Evolutionary conservation across 2,113 vertebrate species (phyloP), one percentile per base, ranked within the genome.

Genomic region (Theristicus caerulescens): DNA sequence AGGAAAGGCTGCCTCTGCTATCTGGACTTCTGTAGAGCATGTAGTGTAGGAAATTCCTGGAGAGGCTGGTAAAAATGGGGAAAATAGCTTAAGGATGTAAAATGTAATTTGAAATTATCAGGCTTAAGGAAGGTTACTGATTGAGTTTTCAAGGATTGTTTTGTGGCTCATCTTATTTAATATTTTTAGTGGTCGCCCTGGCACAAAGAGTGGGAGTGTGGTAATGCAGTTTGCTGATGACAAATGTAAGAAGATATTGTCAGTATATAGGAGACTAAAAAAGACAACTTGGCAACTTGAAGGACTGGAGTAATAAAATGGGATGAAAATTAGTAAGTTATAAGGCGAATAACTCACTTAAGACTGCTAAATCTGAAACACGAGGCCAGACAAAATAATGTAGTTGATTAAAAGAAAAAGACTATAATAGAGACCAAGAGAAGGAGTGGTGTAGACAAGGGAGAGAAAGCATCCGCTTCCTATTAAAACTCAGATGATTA

Each of bases 351-450:
- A 80, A 72, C 46, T 94, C 11, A 67, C 52, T 59, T 51, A 31
- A 38, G 42, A 40, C 19, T 88, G 11, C 20, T 73, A 22, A 80
- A 73, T 55, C 13, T 69, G 62, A 86, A 88, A 32, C 57, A 18
- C 1, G 59, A 14, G 32, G 22, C 11, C 26, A 78, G 51, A 16
- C 10, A 62, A 61, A 81, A 54, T 21, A 40, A 36, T 20, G 4
- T 5, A 27, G 55, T 15, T 64, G 21, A 55, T 59, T 32, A 25
- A 80, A 71, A 77, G 40, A 32, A 34, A 57, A 46, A 34, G 55
- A 3, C 22, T 38, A 1, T 52, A 6, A 25, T 32, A 72, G 59
- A 47, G 10, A 10, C 15, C 0, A 1, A 47, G 32, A 34, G 54
- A 11, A 49, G 49, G 49, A 25, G 26, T n/a, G 19, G 24, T 72